Evolutionary conservation across 53 echinoderm and acorn worm species (phyloP).

Genomic region (Actinopyga echinites): DNA sequence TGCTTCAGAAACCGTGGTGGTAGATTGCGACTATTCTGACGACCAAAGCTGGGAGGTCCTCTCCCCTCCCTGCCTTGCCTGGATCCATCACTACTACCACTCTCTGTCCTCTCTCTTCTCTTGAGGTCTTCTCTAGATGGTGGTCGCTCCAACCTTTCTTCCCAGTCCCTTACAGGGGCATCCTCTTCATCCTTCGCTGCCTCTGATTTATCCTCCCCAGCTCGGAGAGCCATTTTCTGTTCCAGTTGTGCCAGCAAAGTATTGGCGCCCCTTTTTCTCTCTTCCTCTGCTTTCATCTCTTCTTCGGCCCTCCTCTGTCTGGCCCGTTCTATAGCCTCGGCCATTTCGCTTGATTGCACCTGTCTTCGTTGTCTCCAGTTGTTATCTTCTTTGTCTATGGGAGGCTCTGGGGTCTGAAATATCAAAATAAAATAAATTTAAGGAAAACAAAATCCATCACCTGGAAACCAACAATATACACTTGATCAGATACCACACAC

Average conservation of each 20-base stretch:
- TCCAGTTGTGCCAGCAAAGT: slow-evolving; percentile 76
- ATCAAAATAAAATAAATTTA: background rate
- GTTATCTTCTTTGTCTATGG: slow-evolving; percentile 79
- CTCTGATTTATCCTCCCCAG: slow-evolving; percentile 35
- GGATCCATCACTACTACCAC: slow-evolving; percentile 97
- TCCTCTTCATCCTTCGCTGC: background rate
- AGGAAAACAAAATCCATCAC: background rate
- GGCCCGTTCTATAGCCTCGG: slow-evolving; percentile 83
- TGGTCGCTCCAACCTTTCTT: slow-evolving; percentile 28
- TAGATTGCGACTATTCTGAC: slow-evolving; percentile 68
- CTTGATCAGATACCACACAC: too few relatives aligned
- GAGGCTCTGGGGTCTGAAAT: slow-evolving; percentile 62
- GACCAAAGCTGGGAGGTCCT: slow-evolving; percentile 29
- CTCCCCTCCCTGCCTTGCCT: slow-evolving; percentile 71
- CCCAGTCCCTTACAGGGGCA: slow-evolving; percentile 24
- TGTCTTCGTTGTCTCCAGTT: slow-evolving; percentile 79
- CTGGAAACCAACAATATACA: too few relatives aligned
- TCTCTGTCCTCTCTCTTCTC: slow-evolving; percentile 90
- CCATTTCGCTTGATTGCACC: slow-evolving; percentile 86
- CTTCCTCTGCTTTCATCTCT: slow-evolving; percentile 69
- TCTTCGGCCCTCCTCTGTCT: slow-evolving; percentile 78
- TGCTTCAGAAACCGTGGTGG: slow-evolving; percentile 92
- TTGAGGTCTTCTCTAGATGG: slow-evolving; percentile 38
- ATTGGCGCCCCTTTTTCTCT: slow-evolving; percentile 59
- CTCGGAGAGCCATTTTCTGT: slow-evolving; percentile 54